Conservation (phyloP, 2,888 invertebrate genomes). For the Protodeltote pygarga region DNA sequence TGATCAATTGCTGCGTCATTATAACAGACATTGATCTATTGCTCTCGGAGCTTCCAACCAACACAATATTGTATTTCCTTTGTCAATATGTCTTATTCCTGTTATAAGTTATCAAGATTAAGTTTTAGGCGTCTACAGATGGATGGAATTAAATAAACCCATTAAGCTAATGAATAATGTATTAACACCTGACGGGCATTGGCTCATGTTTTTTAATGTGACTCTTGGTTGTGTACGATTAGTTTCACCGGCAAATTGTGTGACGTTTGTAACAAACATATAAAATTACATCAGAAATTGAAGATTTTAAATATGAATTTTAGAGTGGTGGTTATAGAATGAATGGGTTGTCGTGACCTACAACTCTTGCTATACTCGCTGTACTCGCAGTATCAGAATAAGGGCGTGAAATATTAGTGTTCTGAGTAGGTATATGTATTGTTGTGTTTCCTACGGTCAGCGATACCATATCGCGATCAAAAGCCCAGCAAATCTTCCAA, state of each 20-base stretch:
- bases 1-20: slow-evolving; percentile 25
- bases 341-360: too few species aligned
- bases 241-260: slow-evolving; percentile 13
- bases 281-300: slow-evolving; percentile 5
- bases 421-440: too few species aligned
- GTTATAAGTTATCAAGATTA: slow-evolving; percentile 10
- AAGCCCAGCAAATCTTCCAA: too few species aligned
- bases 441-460: too few species aligned
- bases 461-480: too few species aligned
- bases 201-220: slow-evolving; percentile 46
- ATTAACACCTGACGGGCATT: slow-evolving; percentile 38
- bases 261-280: slow-evolving; percentile 6
- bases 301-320: too few species aligned
- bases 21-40: slow-evolving; percentile 29
- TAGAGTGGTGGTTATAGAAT: too few species aligned
- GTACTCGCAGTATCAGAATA: too few species aligned
- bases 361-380: too few species aligned
- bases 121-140: slow-evolving; percentile 7
- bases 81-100: background rate
- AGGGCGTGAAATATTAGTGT: too few species aligned
- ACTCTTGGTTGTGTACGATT: slow-evolving; percentile 35
- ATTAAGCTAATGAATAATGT: slow-evolving; percentile 48
- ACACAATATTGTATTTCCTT: slow-evolving; percentile 1
- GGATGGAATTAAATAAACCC: slow-evolving; percentile 24
- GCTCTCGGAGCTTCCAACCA: slow-evolving; percentile 6